Conservation (phyloP, 2,113 vertebrate species). For the Crocuta crocuta region DNA sequence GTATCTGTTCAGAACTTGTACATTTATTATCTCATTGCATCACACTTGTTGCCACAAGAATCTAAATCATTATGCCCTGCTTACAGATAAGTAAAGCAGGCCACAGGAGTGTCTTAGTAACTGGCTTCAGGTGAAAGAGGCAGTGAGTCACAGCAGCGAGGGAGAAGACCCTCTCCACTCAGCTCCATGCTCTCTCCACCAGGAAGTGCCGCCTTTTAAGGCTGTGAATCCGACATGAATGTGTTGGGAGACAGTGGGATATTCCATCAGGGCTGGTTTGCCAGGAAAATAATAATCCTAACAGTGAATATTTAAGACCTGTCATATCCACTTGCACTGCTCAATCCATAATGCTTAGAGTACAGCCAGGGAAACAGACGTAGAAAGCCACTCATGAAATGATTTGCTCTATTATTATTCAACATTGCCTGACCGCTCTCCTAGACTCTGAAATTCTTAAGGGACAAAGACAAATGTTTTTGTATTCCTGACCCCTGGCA, state of each 20-base stretch:
- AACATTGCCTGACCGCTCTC: background rate
- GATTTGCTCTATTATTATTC: background rate
- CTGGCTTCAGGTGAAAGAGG: background rate
- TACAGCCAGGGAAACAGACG: background rate
- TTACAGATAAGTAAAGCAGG: background rate
- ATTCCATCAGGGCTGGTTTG: background rate
- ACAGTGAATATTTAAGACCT: slow-evolving; percentile 20
- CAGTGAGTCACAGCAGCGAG: background rate
- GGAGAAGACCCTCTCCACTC: background rate
- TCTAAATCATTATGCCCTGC: background rate
- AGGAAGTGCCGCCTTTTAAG: background rate
- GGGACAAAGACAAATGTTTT: background rate
- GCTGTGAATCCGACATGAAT: background rate
- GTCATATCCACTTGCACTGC: background rate
- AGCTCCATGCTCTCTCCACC: background rate
- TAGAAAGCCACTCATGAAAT: background rate
- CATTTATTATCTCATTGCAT: background rate
- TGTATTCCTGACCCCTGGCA: background rate
- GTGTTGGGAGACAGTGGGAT: background rate
- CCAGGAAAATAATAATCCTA: slow-evolving; percentile 32
- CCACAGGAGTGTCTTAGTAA: background rate
- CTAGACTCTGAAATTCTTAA: background rate
- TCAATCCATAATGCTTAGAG: background rate
- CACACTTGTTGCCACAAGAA: background rate
- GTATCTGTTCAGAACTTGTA: background rate